Percentiles rank a stretch among this genome's conserved stretches.
Conservation (phyloP, 1,140 invertebrate genomes). For the Lepidurus couesii region DNA sequence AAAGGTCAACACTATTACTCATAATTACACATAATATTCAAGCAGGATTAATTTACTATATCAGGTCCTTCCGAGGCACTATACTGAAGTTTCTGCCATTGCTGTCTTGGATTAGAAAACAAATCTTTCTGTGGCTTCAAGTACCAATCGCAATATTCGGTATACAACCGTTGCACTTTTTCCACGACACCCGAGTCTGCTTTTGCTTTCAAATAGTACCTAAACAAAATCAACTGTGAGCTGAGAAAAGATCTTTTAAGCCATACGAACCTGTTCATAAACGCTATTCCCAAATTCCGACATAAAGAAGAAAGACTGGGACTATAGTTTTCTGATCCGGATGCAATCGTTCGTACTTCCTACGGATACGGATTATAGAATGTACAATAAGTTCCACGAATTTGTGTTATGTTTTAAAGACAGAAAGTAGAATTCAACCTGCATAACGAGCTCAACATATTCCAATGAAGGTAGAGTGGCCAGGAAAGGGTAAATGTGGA, state of each 20-base stretch:
- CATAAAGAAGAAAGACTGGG: conserved; percentile 59
- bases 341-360: conserved; percentile 61
- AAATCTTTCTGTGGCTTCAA: conserved; percentile 44
- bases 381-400: conserved; percentile 28
- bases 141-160: conserved; percentile 65
- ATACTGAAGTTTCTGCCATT: conserved; percentile 63
- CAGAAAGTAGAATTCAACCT: conserved; percentile 41
- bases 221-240: conserved; percentile 41
- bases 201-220: conserved; percentile 60
- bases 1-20: conserved; percentile 24
- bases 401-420: neutral
- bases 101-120: conserved; percentile 58
- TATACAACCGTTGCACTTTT: conserved; percentile 61
- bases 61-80: conserved; percentile 53
- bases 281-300: conserved; percentile 61
- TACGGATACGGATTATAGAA: conserved; percentile 48
- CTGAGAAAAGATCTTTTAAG: neutral
- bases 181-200: conserved; percentile 57
- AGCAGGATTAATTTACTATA: conserved; percentile 45
- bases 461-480: conserved; percentile 56
- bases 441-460: conserved; percentile 56
- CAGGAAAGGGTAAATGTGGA: conserved; percentile 69
- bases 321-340: conserved; percentile 73
- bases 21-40: conserved; percentile 22
- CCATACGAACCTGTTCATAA: conserved; percentile 50